Evolutionary conservation across 2,888 invertebrate genomes (phyloP).

Genomic region (Platynereis dumerilii): DNA sequence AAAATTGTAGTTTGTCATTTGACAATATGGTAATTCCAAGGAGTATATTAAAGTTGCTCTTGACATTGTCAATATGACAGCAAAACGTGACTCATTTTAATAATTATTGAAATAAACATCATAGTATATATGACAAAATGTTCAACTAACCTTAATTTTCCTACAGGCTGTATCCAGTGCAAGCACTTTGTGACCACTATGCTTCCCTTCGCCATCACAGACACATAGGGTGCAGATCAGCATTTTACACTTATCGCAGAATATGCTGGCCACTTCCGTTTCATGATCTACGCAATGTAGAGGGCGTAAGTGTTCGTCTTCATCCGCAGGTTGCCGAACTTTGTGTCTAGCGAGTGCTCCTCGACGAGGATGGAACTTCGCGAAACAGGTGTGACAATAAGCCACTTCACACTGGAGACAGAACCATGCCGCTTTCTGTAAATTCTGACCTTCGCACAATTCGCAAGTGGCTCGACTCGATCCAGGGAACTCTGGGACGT

Average conservation of each 20-base stretch:
- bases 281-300: conserved; percentile 50
- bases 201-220: conserved; percentile 56
- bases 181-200: conserved; percentile 54
- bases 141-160: conserved; percentile 49
- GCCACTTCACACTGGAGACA: conserved; percentile 56
- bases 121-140: too few relatives aligned
- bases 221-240: conserved; percentile 57
- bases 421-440: conserved; percentile 47
- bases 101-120: too few relatives aligned
- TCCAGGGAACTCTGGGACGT: conserved; percentile 25
- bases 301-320: conserved; percentile 33
- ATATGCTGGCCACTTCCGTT: conserved; percentile 48
- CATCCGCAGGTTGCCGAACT: conserved; percentile 18
- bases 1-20: too few relatives aligned
- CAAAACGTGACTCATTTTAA: too few relatives aligned
- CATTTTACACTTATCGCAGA: conserved; percentile 53
- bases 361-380: conserved; percentile 50
- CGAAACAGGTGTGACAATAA: conserved; percentile 53
- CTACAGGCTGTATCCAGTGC: conserved; percentile 52
- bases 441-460: conserved; percentile 48
- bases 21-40: too few relatives aligned
- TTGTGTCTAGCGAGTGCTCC: conserved; percentile 50
- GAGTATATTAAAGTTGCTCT: too few relatives aligned
- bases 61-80: too few relatives aligned
- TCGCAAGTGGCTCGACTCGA: conserved; percentile 39